Conservation (phyloP, 2,797 vertebrate genomes). For the Hypotaenidia okinawae region DNA sequence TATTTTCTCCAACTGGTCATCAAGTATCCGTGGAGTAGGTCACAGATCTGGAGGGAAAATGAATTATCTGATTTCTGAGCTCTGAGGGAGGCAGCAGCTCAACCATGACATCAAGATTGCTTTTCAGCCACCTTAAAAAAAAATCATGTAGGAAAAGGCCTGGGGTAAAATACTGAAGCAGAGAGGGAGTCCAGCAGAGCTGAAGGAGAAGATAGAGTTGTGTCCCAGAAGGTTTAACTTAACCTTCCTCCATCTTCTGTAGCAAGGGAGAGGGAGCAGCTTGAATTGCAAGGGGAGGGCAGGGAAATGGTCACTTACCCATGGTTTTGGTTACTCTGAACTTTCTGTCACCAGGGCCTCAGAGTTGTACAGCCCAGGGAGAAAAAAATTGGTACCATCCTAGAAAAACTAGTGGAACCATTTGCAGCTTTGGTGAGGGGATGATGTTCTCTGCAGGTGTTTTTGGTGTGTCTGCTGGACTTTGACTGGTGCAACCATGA, state of each 20-base stretch:
- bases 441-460: background rate
- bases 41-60: background rate
- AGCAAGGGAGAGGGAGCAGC: background rate
- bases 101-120: background rate
- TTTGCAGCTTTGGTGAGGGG: background rate
- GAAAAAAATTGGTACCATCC: accelerated
- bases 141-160: background rate
- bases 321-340: background rate
- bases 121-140: background rate
- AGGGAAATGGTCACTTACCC: background rate
- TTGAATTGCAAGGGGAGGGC: background rate
- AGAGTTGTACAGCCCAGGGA: background rate
- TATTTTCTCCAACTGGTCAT: background rate
- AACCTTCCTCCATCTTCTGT: background rate
- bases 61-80: background rate
- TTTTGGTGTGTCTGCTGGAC: background rate
- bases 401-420: accelerated
- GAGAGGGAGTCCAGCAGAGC: background rate
- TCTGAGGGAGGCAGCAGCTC: background rate
- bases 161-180: background rate
- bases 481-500: background rate
- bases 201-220: background rate
- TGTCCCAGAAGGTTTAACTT: background rate
- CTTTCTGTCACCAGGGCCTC: background rate
- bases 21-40: background rate